Evolutionary conservation across 2,888 invertebrate genomes (phyloP).

Genomic region (Eugnorisma glareosa): DNA sequence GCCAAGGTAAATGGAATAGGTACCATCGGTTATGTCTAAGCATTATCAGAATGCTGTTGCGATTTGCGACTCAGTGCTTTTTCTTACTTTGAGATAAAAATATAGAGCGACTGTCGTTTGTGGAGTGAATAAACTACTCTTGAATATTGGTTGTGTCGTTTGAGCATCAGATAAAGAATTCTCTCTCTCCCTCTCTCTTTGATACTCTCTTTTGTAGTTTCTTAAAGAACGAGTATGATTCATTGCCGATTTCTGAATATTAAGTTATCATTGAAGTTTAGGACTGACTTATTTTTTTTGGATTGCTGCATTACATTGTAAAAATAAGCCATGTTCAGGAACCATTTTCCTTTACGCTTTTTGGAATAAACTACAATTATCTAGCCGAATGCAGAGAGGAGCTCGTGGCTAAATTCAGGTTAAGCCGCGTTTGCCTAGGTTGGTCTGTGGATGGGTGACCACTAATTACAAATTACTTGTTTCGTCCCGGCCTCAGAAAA

Average conservation of each 20-base stretch:
- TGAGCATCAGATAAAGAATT: not conserved
- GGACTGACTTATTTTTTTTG: not conserved
- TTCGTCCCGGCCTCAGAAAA: too few species aligned
- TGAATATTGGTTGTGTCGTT: not conserved
- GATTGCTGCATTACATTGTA: not conserved
- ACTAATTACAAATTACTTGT: too few species aligned
- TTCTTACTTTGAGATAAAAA: not conserved
- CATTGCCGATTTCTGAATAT: not conserved
- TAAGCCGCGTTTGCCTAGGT: too few species aligned
- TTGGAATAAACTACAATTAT: not conserved
- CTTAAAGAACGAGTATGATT: not conserved
- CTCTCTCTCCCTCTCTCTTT: not conserved
- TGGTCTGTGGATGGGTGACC: too few species aligned
- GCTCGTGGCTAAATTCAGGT: too few species aligned
- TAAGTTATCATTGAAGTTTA: not conserved
- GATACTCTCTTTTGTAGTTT: not conserved
- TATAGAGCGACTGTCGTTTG: not conserved
- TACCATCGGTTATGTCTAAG: conserved; percentile 4
- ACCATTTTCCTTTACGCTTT: not conserved
- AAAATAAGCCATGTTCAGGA: not conserved
- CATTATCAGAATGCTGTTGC: conserved; percentile 2
- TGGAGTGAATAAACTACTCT: not conserved
- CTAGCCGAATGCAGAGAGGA: not conserved
- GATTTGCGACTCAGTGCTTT: not conserved
- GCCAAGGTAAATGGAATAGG: conserved; percentile 12